These are phyloP conservation scores for Lochmaea crataegi DNA, from an alignment of 2,888 invertebrate genomes.

Conservation along the genomic window DNA sequence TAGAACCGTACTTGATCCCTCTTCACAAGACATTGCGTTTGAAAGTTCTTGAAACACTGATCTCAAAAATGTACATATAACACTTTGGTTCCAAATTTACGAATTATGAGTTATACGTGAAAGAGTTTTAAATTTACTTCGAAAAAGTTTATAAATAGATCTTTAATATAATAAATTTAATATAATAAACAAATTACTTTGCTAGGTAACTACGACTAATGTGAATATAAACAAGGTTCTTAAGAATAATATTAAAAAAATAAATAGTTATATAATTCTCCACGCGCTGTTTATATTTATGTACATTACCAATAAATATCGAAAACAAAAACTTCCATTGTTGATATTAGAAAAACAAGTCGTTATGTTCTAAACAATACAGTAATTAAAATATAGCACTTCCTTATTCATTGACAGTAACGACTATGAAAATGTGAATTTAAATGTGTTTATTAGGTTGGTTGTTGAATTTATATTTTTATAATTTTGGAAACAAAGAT, in stretches of 20 bases:
- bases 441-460: background rate
- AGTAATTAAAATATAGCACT: conserved; percentile 10
- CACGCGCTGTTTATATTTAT: background rate
- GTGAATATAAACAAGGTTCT: background rate
- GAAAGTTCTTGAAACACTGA: too few relatives aligned
- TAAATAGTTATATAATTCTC: conserved; percentile 14
- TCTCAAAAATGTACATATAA: too few relatives aligned
- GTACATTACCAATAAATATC: conserved; percentile 17
- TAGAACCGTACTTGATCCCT: too few relatives aligned
- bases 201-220: too few relatives aligned
- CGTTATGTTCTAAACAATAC: conserved; percentile 5
- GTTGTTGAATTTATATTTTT: background rate
- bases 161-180: too few relatives aligned
- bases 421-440: background rate
- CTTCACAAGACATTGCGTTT: too few relatives aligned
- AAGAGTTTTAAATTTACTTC: too few relatives aligned
- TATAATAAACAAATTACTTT: too few relatives aligned
- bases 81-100: too few relatives aligned
- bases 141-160: too few relatives aligned
- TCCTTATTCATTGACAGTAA: background rate
- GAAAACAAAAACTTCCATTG: conserved; percentile 19
- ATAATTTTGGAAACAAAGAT: too few relatives aligned
- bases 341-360: conserved; percentile 22
- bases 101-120: too few relatives aligned
- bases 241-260: conserved; percentile 9